Percentiles rank a stretch among this genome's conserved stretches.
These are phyloP conservation scores for Macroramphosus scolopax DNA, from an alignment of 2,797 vertebrate genomes.

Conservation along the genomic window DNA sequence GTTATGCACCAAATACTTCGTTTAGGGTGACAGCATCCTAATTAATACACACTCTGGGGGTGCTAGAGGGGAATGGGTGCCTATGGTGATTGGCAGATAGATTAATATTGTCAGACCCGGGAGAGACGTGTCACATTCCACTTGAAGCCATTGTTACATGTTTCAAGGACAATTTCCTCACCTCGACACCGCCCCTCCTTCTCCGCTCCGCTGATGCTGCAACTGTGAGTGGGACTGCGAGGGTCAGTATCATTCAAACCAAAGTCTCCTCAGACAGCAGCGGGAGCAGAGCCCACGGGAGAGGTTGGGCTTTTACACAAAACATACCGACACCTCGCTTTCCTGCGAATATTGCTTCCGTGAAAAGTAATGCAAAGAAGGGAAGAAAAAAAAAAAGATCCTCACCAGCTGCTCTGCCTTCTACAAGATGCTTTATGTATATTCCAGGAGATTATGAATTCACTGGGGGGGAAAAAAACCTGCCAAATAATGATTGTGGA, in stretches of 20 bases:
- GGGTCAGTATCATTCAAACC: conserved; percentile 39
- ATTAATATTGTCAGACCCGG: conserved; percentile 90
- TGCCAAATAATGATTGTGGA: no score
- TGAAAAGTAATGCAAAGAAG: background rate
- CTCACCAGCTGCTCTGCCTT: conserved; percentile 8
- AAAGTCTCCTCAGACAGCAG: conserved; percentile 33
- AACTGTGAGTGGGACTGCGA: conserved; percentile 39
- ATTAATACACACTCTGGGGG: conserved; percentile 86
- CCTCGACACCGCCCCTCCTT: conserved; percentile 28
- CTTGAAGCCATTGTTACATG: conserved; percentile 77
- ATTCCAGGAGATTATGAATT: background rate
- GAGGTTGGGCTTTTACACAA: conserved; percentile 18
- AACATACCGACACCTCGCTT: conserved; percentile 15
- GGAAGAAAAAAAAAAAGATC: conserved; percentile 2
- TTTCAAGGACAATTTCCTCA: conserved; percentile 85
- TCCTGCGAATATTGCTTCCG: conserved; percentile 7
- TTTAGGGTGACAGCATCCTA: conserved; percentile 79
- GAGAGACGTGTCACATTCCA: conserved; percentile 84
- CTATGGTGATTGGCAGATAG: conserved; percentile 85
- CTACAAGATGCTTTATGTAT: conserved; percentile 8
- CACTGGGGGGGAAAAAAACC: no score
- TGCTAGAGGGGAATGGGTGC: conserved; percentile 71
- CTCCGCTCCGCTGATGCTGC: conserved; percentile 15
- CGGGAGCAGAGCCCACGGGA: conserved; percentile 22
- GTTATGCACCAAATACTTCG: conserved; percentile 78